Percentiles rank a stretch among this genome's conserved stretches.
phyloP scores from a whole-genome alignment of 2,113 vertebrate genomes.

The Rattus rattus region DNA sequence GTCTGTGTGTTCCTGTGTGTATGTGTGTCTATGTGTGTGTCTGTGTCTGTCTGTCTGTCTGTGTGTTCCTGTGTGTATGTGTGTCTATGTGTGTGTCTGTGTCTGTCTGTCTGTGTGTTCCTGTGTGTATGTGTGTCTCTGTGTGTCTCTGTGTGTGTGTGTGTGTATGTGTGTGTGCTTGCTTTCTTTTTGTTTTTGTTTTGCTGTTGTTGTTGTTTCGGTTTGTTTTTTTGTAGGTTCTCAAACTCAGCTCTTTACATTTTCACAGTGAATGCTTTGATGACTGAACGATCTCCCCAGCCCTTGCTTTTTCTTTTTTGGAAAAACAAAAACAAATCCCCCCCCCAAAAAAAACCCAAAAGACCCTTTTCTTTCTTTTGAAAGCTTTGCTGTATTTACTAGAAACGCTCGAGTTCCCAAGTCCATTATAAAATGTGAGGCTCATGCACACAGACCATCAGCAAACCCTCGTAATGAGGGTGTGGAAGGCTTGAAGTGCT shows the following conservation, averaged over 20 bases:
- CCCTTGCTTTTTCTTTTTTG: background rate
- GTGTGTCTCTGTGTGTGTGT: background rate
- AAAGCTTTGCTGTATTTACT: slow-evolving; percentile 11
- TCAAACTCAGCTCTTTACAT: background rate
- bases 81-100: background rate
- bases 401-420: slow-evolving; percentile 49
- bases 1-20: background rate
- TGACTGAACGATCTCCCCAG: background rate
- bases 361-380: background rate
- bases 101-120: too few species aligned
- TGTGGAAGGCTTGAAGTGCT: background rate
- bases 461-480: slow-evolving; percentile 1
- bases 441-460: background rate
- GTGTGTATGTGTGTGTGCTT: background rate
- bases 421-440: slow-evolving; percentile 31
- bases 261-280: background rate
- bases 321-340: background rate
- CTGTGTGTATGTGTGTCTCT: too few species aligned
- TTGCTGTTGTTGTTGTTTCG: background rate
- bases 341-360: too few species aligned
- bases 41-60: background rate
- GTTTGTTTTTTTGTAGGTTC: background rate
- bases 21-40: background rate
- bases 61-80: background rate
- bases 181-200: background rate